Percentiles rank a stretch among this genome's conserved stretches.
Evolutionary conservation across 2,113 vertebrate genomes (phyloP).

Genomic region (Struthio camelus): DNA sequence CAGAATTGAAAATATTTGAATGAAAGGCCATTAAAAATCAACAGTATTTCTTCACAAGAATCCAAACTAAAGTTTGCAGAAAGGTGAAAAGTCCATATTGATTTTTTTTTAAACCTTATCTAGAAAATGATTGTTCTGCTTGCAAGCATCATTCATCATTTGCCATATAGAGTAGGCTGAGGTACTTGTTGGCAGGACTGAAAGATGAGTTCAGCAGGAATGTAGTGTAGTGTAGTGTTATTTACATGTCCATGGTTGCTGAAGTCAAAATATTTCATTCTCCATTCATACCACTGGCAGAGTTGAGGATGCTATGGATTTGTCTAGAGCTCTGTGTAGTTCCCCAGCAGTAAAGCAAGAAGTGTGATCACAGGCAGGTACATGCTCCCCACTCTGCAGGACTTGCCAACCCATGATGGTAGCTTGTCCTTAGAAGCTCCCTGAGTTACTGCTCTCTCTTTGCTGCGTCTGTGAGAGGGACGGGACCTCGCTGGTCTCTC

Average conservation of each 20-base stretch:
- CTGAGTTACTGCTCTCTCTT: not conserved
- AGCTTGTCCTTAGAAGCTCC: not conserved
- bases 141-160: not conserved
- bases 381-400: not conserved
- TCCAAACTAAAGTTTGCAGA: not conserved
- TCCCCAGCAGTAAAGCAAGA: not conserved
- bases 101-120: not conserved
- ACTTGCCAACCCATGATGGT: not conserved
- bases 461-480: fast-evolving
- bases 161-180: not conserved
- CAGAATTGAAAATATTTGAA: not conserved
- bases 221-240: not conserved
- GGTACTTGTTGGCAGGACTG: not conserved
- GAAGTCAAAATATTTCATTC: not conserved
- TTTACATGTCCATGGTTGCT: not conserved
- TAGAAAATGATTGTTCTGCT: not conserved
- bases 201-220: not conserved
- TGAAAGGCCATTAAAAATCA: not conserved
- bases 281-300: not conserved
- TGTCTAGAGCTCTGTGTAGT: not conserved
- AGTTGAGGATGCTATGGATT: not conserved
- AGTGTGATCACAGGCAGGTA: not conserved
- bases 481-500: fast-evolving
- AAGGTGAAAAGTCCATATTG: not conserved
- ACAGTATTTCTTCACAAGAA: not conserved